phyloP scores from a whole-genome alignment of 2,113 vertebrate genomes.

The Aegithalos caudatus region DNA sequence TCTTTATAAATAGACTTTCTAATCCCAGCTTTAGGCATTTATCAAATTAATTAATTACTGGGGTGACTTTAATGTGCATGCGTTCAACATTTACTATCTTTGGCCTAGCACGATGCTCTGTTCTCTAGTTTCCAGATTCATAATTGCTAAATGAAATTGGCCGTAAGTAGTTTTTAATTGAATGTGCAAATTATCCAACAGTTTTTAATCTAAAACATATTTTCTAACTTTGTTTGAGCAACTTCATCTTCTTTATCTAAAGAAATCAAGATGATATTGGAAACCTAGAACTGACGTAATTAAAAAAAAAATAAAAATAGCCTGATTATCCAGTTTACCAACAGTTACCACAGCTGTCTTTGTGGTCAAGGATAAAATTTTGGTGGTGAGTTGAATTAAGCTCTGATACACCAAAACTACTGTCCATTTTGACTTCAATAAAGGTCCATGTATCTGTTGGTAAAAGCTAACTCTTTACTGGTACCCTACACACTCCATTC shows the following conservation, averaged over 20 bases:
- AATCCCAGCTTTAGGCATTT: slow-evolving; percentile 31
- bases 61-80: background rate
- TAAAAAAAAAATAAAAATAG: background rate
- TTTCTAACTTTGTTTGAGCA: slow-evolving; percentile 7
- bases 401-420: background rate
- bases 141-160: slow-evolving; percentile 40
- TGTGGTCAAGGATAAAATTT: background rate
- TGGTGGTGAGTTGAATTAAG: background rate
- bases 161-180: slow-evolving; percentile 6
- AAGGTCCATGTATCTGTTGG: background rate
- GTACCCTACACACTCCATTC: background rate
- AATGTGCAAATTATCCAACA: slow-evolving; percentile 29
- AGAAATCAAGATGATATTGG: background rate
- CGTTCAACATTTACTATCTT: slow-evolving; percentile 4
- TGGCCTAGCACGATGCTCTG: background rate
- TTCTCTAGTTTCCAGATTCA: slow-evolving; percentile 18
- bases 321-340: background rate
- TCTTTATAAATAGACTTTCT: slow-evolving; percentile 13
- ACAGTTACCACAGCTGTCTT: background rate
- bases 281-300: background rate
- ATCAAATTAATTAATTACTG: slow-evolving; percentile 51
- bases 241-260: background rate
- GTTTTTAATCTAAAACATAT: background rate
- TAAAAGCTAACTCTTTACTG: background rate
- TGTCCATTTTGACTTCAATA: background rate